Percentiles rank a stretch among this genome's conserved stretches.
These are phyloP conservation scores for Fistularia tabacaria DNA, from an alignment of 2,797 vertebrate species.

Conservation along the genomic window DNA sequence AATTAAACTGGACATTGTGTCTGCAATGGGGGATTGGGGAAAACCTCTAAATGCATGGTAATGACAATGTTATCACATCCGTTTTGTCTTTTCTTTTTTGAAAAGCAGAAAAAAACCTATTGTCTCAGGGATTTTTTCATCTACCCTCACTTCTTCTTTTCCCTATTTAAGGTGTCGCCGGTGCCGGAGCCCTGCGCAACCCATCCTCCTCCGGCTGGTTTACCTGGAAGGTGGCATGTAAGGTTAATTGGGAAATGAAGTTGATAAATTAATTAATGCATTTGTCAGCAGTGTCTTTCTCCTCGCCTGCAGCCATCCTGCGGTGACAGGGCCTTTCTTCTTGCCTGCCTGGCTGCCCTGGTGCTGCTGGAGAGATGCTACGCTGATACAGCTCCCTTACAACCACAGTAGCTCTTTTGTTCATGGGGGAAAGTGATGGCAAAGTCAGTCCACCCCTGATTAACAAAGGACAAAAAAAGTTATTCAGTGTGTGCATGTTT, in stretches of 20 bases:
- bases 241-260: slow-evolving; percentile 75
- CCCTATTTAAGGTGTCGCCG: slow-evolving; percentile 28
- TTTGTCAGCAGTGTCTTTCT: slow-evolving; percentile 76
- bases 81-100: slow-evolving; percentile 39
- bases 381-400: slow-evolving; percentile 44
- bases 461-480: slow-evolving; percentile 44
- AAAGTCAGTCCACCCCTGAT: slow-evolving; percentile 47
- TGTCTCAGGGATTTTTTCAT: slow-evolving; percentile 50
- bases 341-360: slow-evolving; percentile 33
- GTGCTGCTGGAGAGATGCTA: slow-evolving; percentile 51
- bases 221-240: slow-evolving; percentile 67
- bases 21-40: slow-evolving; percentile 27
- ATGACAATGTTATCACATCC: slow-evolving; percentile 60
- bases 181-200: slow-evolving; percentile 19
- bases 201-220: slow-evolving; percentile 32
- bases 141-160: slow-evolving; percentile 42
- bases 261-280: slow-evolving; percentile 77
- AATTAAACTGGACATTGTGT: slow-evolving; percentile 58
- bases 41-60: slow-evolving; percentile 33
- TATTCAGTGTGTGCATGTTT: slow-evolving; percentile 11
- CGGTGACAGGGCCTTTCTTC: slow-evolving; percentile 32
- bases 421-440: slow-evolving; percentile 34
- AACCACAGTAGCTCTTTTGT: slow-evolving; percentile 42
- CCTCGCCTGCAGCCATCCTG: slow-evolving; percentile 50
- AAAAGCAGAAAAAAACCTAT: slow-evolving; percentile 35